These are phyloP conservation scores for Trachelus iudaicus DNA, from an alignment of 2,888 invertebrate species.

Conservation along the genomic window DNA sequence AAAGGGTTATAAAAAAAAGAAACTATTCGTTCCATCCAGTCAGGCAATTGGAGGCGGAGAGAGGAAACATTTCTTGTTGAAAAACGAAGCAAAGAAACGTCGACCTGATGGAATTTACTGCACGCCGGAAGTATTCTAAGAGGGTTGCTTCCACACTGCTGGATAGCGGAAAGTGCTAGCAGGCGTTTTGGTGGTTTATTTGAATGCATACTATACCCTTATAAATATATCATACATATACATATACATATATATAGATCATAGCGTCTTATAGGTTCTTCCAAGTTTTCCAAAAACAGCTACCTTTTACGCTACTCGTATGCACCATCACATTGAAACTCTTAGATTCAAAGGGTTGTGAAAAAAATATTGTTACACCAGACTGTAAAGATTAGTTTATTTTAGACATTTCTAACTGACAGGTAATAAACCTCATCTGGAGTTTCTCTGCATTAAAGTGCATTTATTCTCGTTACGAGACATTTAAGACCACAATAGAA, in stretches of 20 bases:
- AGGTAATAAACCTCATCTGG: neutral
- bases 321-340: too few relatives aligned
- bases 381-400: neutral
- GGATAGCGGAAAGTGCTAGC: slow-evolving; percentile 52
- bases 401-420: neutral
- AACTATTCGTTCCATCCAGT: slow-evolving; percentile 10
- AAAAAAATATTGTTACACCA: neutral
- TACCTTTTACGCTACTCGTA: too few relatives aligned
- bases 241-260: neutral
- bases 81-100: slow-evolving; percentile 24
- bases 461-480: neutral
- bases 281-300: neutral
- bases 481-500: neutral
- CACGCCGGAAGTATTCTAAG: slow-evolving; percentile 57
- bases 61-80: slow-evolving; percentile 34
- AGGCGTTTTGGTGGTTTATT: slow-evolving; percentile 55
- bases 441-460: neutral
- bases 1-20: neutral
- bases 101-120: slow-evolving; percentile 55
- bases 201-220: slow-evolving; percentile 54
- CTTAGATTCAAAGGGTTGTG: too few relatives aligned
- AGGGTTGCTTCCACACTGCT: slow-evolving; percentile 56
- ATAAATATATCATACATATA: slow-evolving; percentile 7
- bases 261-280: neutral
- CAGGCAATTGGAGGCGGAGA: slow-evolving; percentile 22